Evolutionary conservation across 1,140 invertebrate species (phyloP).

Genomic region (Halesus radiatus): DNA sequence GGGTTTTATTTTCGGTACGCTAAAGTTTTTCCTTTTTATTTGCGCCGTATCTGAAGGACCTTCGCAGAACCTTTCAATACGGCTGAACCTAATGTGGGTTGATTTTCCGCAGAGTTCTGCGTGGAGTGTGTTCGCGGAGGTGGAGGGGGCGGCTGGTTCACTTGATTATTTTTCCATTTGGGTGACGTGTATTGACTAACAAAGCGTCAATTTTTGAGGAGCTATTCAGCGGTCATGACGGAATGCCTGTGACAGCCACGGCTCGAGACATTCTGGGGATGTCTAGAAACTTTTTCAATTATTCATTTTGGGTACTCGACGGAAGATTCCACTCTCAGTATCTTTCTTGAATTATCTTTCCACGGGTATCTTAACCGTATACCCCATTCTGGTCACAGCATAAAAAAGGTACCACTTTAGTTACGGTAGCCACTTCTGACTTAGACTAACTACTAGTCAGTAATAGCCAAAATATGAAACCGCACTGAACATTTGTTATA

Average conservation of each 20-base stretch:
- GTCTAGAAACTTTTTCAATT: conserved; percentile 49
- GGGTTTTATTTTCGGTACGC: no score
- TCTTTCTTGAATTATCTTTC: background rate
- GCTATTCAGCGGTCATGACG: conserved; percentile 31
- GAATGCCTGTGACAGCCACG: conserved; percentile 18
- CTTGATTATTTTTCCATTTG: conserved; percentile 42
- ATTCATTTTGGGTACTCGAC: conserved; percentile 20
- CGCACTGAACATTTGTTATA: no score
- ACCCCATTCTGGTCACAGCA: no score
- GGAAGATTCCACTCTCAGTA: conserved; percentile 4
- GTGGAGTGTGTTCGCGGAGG: background rate
- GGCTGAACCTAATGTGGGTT: background rate
- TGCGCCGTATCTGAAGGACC: background rate
- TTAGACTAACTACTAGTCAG: no score
- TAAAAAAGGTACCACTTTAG: no score
- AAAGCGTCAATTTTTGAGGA: conserved; percentile 41
- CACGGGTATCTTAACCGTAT: background rate
- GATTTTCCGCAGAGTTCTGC: background rate
- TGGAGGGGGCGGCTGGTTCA: background rate
- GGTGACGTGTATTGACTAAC: conserved; percentile 44
- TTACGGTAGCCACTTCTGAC: no score
- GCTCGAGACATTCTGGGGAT: background rate
- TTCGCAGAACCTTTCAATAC: background rate
- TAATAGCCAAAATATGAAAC: no score
- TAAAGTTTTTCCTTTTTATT: background rate